Conservation (phyloP, 2,797 vertebrate genomes). For the Girardinus metallicus region DNA sequence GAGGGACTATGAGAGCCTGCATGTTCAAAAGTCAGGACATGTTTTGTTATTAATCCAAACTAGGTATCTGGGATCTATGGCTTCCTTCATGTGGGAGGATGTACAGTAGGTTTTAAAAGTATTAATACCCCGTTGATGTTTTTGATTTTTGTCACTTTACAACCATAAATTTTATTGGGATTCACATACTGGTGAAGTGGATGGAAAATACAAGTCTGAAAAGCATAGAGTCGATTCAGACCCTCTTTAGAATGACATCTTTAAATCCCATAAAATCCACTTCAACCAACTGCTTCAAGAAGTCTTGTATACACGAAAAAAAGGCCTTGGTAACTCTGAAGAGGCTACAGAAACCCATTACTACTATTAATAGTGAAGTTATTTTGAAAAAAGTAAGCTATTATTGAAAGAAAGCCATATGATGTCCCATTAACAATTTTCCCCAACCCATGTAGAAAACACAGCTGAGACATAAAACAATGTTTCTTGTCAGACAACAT, state of each 20-base stretch:
- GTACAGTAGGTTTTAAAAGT: not conserved
- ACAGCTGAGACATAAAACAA: not conserved
- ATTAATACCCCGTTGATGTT: no score
- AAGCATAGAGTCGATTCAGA: not conserved
- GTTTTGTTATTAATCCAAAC: conserved; percentile 34
- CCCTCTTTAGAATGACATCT: not conserved
- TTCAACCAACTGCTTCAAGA: not conserved
- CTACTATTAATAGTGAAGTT: not conserved
- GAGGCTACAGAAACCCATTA: not conserved
- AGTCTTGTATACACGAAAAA: not conserved
- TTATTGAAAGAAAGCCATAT: not conserved
- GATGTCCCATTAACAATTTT: not conserved
- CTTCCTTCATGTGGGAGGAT: conserved; percentile 10
- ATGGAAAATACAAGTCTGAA: not conserved
- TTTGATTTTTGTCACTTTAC: not conserved
- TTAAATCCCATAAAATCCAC: not conserved
- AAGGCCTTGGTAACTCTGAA: not conserved
- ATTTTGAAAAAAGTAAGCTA: not conserved
- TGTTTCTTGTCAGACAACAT: not conserved
- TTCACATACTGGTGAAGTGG: not conserved
- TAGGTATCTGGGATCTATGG: conserved; percentile 31
- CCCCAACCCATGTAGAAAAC: not conserved
- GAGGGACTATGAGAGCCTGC: conserved; percentile 32
- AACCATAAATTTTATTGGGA: not conserved
- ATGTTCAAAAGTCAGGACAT: conserved; percentile 28